Evolutionary conservation across 2,113 vertebrate species (phyloP).

Genomic region (Bos taurus): ARS-UCD2.0 NC_037356.1:49290001-49290500

Average conservation of each 20-base stretch:
- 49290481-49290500: background rate
- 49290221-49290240: background rate
- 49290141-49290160: background rate
- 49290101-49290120: background rate
- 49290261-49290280: background rate
- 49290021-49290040: background rate
- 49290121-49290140: background rate
- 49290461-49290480: fast-evolving
- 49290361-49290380: background rate
- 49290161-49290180: background rate
- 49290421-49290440: background rate
- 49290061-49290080: fast-evolving
- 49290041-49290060: background rate
- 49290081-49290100: background rate
- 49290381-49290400: background rate
- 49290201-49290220: background rate
- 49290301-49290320: background rate
- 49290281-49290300: background rate
- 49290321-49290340: no score
- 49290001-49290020: background rate
- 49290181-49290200: background rate
- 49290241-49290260: background rate
- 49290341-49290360: background rate
- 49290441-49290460: background rate
- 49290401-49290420: no score